Evolutionary conservation across 1,140 invertebrate genomes (phyloP).

Genomic region (Alviniconcha marisindica): DNA sequence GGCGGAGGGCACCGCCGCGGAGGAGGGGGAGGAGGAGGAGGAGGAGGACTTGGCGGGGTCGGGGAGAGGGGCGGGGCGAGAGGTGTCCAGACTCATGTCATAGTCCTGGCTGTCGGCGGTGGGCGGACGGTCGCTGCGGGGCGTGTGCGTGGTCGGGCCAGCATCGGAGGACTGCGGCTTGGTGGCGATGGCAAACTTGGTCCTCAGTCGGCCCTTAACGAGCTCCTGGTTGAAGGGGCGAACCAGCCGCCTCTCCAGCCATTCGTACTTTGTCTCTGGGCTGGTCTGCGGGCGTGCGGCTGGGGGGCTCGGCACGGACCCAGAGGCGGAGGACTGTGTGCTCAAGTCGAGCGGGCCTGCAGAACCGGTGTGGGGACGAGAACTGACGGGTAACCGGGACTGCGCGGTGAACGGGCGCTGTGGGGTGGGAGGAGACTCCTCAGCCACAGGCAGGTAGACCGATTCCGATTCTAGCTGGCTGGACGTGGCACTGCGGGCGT

Average conservation of each 20-base stretch:
- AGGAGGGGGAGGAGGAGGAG: constrained; percentile 46
- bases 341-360: neutral
- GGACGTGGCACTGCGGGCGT: constrained; percentile 59
- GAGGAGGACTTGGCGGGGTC: constrained; percentile 48
- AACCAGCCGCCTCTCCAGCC: constrained; percentile 56
- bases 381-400: constrained; percentile 14
- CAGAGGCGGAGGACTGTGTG: neutral
- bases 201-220: constrained; percentile 50
- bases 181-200: constrained; percentile 50
- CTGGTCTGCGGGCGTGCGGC: neutral
- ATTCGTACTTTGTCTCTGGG: constrained; percentile 57
- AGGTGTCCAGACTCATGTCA: constrained; percentile 64
- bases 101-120: constrained; percentile 65
- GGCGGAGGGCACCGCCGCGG: neutral
- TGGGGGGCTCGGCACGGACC: neutral
- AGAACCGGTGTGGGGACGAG: neutral
- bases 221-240: constrained; percentile 57
- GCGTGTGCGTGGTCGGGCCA: constrained; percentile 6
- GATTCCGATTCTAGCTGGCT: constrained; percentile 70
- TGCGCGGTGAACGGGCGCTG: constrained; percentile 42
- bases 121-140: constrained; percentile 54
- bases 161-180: neutral
- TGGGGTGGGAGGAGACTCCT: constrained; percentile 30
- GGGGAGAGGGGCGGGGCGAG: constrained; percentile 46
- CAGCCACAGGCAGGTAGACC: constrained; percentile 63